Percentiles rank a stretch among this genome's conserved stretches.
phyloP scores from a whole-genome alignment of 2,888 invertebrate species.

The Horisme vitalbata region DNA sequence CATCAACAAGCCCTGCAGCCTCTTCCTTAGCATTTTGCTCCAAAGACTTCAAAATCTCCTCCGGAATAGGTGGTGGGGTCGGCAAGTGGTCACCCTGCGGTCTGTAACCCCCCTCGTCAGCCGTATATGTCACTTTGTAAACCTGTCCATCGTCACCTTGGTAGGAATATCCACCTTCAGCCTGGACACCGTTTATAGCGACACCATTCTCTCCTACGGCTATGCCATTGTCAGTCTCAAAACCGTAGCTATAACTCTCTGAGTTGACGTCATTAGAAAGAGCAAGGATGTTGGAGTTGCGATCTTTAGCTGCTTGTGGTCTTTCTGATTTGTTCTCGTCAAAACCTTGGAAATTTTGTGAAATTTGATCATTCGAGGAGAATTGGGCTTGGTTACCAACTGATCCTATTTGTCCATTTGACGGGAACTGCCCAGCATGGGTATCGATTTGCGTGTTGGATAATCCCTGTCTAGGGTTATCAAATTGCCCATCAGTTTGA shows the following conservation, averaged over 20 bases:
- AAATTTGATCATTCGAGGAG: slow-evolving; percentile 16
- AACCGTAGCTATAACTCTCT: slow-evolving; percentile 61
- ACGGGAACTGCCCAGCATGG: slow-evolving; percentile 4
- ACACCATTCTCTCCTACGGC: slow-evolving; percentile 61
- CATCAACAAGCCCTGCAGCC: slow-evolving; percentile 64
- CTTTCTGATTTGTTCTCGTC: slow-evolving; percentile 41
- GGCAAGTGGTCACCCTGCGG: slow-evolving; percentile 67
- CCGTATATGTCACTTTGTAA: slow-evolving; percentile 67
- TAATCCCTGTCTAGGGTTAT: not conserved
- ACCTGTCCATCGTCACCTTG: slow-evolving; percentile 68
- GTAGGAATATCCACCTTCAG: slow-evolving; percentile 66
- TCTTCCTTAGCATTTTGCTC: slow-evolving; percentile 68
- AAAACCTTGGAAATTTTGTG: slow-evolving; percentile 21
- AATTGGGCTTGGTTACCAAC: not conserved
- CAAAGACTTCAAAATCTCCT: slow-evolving; percentile 61
- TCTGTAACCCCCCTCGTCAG: slow-evolving; percentile 64
- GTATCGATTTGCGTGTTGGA: not conserved
- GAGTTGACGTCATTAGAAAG: slow-evolving; percentile 57
- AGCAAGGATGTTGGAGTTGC: slow-evolving; percentile 52
- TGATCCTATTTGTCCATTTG: not conserved
- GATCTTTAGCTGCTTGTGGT: slow-evolving; percentile 52
- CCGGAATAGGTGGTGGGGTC: slow-evolving; percentile 67
- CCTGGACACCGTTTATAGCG: slow-evolving; percentile 56
- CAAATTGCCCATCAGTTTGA: not conserved
- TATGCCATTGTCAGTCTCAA: slow-evolving; percentile 70